Evolutionary conservation across 2,888 invertebrate species (phyloP).

Genomic region (Nephrotoma appendiculata): DNA sequence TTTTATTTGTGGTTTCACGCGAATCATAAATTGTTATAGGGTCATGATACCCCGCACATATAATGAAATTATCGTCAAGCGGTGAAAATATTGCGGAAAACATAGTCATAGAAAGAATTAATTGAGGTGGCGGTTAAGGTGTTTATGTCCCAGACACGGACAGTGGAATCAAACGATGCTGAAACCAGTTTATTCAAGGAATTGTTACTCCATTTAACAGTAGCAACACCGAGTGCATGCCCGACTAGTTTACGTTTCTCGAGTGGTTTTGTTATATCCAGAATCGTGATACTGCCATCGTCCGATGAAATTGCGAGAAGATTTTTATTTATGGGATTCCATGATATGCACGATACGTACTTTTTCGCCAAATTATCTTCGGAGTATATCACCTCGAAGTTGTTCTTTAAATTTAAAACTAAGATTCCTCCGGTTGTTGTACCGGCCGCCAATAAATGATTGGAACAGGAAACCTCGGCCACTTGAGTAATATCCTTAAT

Average conservation of each 20-base stretch:
- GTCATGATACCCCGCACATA: constrained; percentile 26
- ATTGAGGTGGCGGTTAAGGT: constrained; percentile 20
- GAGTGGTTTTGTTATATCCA: neutral
- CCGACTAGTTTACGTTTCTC: constrained; percentile 3
- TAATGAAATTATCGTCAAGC: constrained; percentile 25
- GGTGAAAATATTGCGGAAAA: constrained; percentile 28
- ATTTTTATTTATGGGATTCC: constrained; percentile 21
- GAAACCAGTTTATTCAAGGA: constrained; percentile 23
- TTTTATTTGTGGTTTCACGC: neutral
- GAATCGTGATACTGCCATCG: neutral
- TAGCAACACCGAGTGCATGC: constrained; percentile 15
- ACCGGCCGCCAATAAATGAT: constrained; percentile 20
- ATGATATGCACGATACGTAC: constrained; percentile 26
- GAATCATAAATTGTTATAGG: constrained; percentile 27
- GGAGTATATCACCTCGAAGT: neutral
- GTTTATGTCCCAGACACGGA: constrained; percentile 25
- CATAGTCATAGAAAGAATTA: constrained; percentile 27
- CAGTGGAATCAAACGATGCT: constrained; percentile 26
- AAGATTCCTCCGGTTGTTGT: constrained; percentile 21
- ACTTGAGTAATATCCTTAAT: neutral
- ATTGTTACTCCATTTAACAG: constrained; percentile 27
- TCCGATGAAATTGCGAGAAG: constrained; percentile 23
- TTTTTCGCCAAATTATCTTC: constrained; percentile 14
- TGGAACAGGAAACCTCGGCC: neutral
- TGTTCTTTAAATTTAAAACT: constrained; percentile 14